Evolutionary conservation across 2,113 vertebrate species (phyloP), one percentile per base, ranked within the genome.

Genomic region (Monopterus albus): DNA sequence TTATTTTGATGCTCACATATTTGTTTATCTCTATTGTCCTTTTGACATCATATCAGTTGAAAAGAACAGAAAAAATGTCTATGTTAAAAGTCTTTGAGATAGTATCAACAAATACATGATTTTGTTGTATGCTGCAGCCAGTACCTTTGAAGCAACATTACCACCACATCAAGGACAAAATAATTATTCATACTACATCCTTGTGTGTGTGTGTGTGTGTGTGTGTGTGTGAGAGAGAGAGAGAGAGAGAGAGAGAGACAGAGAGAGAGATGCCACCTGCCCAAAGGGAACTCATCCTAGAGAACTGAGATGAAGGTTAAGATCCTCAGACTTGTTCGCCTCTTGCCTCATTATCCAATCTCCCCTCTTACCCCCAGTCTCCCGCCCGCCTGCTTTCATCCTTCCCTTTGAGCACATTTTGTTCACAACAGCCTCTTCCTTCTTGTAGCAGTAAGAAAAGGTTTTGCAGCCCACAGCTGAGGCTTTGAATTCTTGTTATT

Each of bases 291-390:
- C 76, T 80, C 71, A 78, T 80, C 80, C 76, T 83, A 39, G 84
- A 85, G 81, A 83, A 75, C 70, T 69, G 77, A 81, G 79, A 86
- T 88, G 50, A 70, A 88, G 75, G 87, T 89, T 76, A 86, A 88
- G 86, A 87, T 86, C 83, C 86, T 78, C 71, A 81, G 78, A 83
- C 78, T 87, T 84, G 84, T 85, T 82, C 78, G 81, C 62, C 75
- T 46, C 59, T 85, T 17, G 53, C 78, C 84, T 90, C 84, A 88
- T 90, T 87, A 87, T 89, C 82, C 72, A 61, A 64, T 84, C 69
- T 6, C 61, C 47, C 49, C 72, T 78, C 53, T 86, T 64, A 65
- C 75, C 64, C 84, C 70, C 51, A 75, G 39, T 78, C 88, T 63
- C 64, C 72, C 73, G 65, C 62, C 70, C 84, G 67, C 73, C 67